Evolutionary conservation across 2,113 vertebrate species (phyloP).

Genomic region (Ictalurus furcatus): DNA sequence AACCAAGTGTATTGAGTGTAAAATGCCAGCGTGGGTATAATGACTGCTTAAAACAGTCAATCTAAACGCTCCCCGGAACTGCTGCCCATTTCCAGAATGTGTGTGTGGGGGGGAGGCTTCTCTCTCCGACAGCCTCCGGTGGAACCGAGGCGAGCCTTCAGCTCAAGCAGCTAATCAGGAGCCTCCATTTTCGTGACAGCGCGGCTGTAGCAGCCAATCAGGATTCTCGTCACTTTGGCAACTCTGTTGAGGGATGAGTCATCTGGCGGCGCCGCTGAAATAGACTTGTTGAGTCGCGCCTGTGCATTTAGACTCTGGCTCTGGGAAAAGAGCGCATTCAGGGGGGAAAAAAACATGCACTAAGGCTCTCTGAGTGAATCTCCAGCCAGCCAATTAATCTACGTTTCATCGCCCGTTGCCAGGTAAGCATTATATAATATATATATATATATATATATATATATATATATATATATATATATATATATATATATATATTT

Average conservation of each 20-base stretch:
- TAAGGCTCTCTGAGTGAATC: not conserved
- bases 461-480: no score
- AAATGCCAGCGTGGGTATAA: not conserved
- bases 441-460: no score
- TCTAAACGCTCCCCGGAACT: not conserved
- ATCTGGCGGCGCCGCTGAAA: constrained; percentile 25
- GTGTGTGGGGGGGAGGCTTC: not conserved
- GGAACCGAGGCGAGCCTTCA: not conserved
- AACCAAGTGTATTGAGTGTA: not conserved
- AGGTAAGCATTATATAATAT: not conserved
- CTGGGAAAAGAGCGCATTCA: not conserved
- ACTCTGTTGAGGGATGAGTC: constrained; percentile 65
- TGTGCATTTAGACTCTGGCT: not conserved
- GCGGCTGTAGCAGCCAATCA: constrained; percentile 19
- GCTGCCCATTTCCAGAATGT: not conserved
- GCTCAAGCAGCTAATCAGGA: constrained; percentile 16
- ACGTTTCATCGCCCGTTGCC: not conserved
- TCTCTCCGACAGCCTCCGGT: no score
- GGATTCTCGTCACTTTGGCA: not conserved
- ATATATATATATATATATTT: no score
- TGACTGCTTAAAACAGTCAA: not conserved
- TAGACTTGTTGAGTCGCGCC: constrained; percentile 63
- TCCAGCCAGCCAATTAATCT: not conserved
- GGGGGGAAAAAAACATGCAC: not conserved
- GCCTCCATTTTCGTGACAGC: not conserved